A percentile compares a stretch with the other conserved stretches of the same genome.
These are phyloP conservation scores for Hyppa rectilinea DNA, from an alignment of 2,888 invertebrate genomes.

Conservation along the genomic window DNA sequence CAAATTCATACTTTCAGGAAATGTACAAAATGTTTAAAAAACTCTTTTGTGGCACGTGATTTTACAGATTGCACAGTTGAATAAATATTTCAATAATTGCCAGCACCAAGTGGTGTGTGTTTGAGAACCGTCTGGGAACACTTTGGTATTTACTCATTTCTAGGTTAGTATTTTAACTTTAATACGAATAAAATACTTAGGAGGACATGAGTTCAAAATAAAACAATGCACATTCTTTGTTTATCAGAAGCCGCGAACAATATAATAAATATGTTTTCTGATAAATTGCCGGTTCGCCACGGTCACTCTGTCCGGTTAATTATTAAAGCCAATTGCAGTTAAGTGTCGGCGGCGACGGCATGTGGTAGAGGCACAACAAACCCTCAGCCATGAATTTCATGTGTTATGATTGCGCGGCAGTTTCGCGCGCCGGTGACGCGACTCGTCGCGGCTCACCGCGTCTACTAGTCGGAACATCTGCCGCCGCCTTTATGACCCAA, in stretches of 20 bases:
- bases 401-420: conserved; percentile 73
- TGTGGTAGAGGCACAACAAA: conserved; percentile 72
- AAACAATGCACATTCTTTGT: conserved; percentile 23
- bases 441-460: conserved; percentile 45
- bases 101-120: conserved; percentile 22
- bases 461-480: conserved; percentile 73
- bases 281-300: conserved; percentile 70
- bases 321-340: conserved; percentile 75
- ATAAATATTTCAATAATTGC: conserved; percentile 34
- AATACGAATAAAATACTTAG: conserved; percentile 13
- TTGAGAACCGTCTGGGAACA: conserved; percentile 38
- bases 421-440: conserved; percentile 24
- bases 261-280: conserved; percentile 75
- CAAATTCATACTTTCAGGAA: conserved; percentile 12
- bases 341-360: conserved; percentile 68
- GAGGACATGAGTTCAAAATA: background rate
- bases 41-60: conserved; percentile 22
- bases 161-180: conserved; percentile 30
- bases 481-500: conserved; percentile 51
- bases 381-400: conserved; percentile 74
- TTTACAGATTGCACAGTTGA: conserved; percentile 33
- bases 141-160: conserved; percentile 8
- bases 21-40: conserved; percentile 9
- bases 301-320: conserved; percentile 70
- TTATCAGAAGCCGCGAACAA: conserved; percentile 36